Percentiles rank a stretch among this genome's conserved stretches.
These are phyloP conservation scores for Gryon sp. DNA, from an alignment of 1,140 invertebrate species.

Conservation along the genomic window DNA sequence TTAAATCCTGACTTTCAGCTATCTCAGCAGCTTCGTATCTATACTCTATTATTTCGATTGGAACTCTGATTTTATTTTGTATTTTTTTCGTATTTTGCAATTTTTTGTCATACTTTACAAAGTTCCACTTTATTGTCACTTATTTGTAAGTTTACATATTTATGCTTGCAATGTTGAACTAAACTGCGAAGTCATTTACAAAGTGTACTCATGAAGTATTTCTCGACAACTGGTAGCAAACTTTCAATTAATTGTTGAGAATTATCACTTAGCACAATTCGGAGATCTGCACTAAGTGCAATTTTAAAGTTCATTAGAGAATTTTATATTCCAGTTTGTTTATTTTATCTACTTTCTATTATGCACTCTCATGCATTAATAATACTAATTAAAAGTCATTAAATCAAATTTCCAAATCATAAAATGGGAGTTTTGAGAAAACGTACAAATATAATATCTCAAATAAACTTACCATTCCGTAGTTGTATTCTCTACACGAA, in stretches of 20 bases:
- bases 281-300: not conserved
- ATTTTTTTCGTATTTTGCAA: no score
- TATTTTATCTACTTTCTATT: no score
- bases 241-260: constrained; percentile 20
- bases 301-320: not conserved
- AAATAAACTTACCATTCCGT: no score
- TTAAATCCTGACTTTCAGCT: constrained; percentile 45
- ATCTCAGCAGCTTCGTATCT: constrained; percentile 35
- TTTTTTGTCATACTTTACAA: constrained; percentile 29
- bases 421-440: no score
- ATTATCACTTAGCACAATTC: constrained; percentile 15
- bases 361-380: no score
- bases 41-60: constrained; percentile 44
- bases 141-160: constrained; percentile 43
- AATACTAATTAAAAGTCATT: no score
- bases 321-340: not conserved
- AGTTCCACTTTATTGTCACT: constrained; percentile 29
- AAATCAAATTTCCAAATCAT: no score
- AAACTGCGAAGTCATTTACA: constrained; percentile 32
- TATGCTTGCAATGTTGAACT: constrained; percentile 35
- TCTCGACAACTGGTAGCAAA: constrained; percentile 9
- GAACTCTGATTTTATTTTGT: constrained; percentile 39
- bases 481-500: no score
- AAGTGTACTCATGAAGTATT: constrained; percentile 34
- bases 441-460: no score